Conservation (phyloP, 1,140 invertebrate genomes). For the Achroia grisella region DNA sequence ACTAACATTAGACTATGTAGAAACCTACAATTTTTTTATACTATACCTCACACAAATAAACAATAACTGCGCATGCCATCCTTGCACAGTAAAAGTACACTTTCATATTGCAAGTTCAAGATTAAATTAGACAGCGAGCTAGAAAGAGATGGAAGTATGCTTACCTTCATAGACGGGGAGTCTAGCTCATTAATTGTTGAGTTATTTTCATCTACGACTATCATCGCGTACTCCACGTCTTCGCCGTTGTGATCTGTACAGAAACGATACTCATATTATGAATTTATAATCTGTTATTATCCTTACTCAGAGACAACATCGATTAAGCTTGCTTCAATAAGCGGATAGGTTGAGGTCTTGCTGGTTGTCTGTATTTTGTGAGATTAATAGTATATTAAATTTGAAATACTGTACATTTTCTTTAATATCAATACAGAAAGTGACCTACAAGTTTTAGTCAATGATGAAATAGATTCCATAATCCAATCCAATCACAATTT, state of each 20-base stretch:
- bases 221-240: slow-evolving; percentile 90
- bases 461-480: no score
- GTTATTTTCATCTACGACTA: slow-evolving; percentile 92
- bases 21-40: neutral
- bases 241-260: slow-evolving; percentile 76
- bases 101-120: neutral
- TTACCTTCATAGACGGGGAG: slow-evolving; percentile 89
- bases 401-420: no score
- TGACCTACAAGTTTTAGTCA: no score
- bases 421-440: no score
- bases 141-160: slow-evolving; percentile 4
- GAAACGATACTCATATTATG: slow-evolving; percentile 8
- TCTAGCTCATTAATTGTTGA: slow-evolving; percentile 88
- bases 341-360: slow-evolving; percentile 14
- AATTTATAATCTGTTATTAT: slow-evolving; percentile 4
- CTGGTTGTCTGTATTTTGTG: no score
- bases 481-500: no score
- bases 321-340: slow-evolving; percentile 40
- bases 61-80: neutral
- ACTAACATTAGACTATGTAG: neutral
- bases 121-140: no score
- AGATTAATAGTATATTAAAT: no score
- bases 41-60: neutral
- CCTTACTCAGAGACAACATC: slow-evolving; percentile 20
- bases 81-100: neutral